These are phyloP conservation scores for Drosophila kikkawai DNA, from an alignment of 1,140 invertebrate species.

Conservation along the genomic window DNA sequence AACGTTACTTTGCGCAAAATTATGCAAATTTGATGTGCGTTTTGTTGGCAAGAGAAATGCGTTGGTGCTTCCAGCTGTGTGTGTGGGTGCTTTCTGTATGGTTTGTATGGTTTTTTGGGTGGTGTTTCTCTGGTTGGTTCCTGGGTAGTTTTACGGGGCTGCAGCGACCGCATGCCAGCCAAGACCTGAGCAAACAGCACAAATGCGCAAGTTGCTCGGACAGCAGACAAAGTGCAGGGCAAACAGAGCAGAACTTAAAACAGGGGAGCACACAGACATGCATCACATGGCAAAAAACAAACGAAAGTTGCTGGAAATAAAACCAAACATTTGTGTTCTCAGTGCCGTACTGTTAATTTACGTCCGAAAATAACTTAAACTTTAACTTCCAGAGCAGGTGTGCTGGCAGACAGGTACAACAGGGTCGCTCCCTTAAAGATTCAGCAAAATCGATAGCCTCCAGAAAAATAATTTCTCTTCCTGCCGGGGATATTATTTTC, in stretches of 20 bases:
- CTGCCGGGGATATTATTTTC: slow-evolving; percentile 3
- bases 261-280: slow-evolving; percentile 37
- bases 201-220: slow-evolving; percentile 54
- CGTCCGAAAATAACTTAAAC: slow-evolving; percentile 18
- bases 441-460: slow-evolving; percentile 35
- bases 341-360: slow-evolving; percentile 27
- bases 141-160: slow-evolving; percentile 3
- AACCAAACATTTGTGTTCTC: slow-evolving; percentile 53
- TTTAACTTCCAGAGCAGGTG: slow-evolving; percentile 19
- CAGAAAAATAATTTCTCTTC: slow-evolving; percentile 29
- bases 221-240: slow-evolving; percentile 71
- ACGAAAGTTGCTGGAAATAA: slow-evolving; percentile 32
- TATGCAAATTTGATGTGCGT: slow-evolving; percentile 83
- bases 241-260: slow-evolving; percentile 61
- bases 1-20: slow-evolving; percentile 79
- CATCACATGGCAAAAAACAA: slow-evolving; percentile 57
- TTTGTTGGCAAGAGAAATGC: slow-evolving; percentile 69
- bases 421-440: neutral
- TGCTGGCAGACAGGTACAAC: slow-evolving; percentile 1
- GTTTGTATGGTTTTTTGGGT: slow-evolving; percentile 2
- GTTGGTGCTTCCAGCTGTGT: slow-evolving; percentile 29
- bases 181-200: slow-evolving; percentile 68
- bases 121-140: neutral
- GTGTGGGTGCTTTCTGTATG: slow-evolving; percentile 14
- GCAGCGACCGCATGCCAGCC: slow-evolving; percentile 69